These are phyloP conservation scores for Muschampia plurimacula DNA, from an alignment of 2,888 invertebrate genomes.

Conservation along the genomic window DNA sequence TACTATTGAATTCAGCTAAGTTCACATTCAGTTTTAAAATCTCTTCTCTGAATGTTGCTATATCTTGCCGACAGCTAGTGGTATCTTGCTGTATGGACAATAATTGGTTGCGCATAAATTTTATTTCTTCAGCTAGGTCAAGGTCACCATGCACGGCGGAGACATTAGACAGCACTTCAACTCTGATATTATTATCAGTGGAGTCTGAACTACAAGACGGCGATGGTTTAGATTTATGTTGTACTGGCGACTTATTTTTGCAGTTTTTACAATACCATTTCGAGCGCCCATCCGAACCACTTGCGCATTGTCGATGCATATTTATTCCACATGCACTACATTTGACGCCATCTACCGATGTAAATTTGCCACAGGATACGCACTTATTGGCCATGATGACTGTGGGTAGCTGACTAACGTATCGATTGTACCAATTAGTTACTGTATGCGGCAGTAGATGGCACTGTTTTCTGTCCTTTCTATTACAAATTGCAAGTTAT, in stretches of 20 bases:
- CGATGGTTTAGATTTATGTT: not conserved
- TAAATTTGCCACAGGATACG: conserved; percentile 9
- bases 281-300: not conserved
- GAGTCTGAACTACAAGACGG: not conserved
- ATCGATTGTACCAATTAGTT: not conserved
- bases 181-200: too few species aligned
- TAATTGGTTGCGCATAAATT: not conserved
- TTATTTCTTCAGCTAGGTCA: not conserved
- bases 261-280: not conserved
- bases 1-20: conserved; percentile 2
- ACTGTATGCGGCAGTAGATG: too few species aligned
- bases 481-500: too few species aligned
- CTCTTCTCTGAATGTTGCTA: conserved; percentile 6
- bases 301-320: not conserved
- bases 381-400: conserved; percentile 1
- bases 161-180: not conserved
- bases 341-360: conserved; percentile 12
- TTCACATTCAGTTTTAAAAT: not conserved
- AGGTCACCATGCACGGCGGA: not conserved
- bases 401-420: not conserved
- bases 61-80: conserved; percentile 4
- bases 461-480: too few species aligned
- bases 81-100: not conserved
- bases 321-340: not conserved
- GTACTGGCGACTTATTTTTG: not conserved